Evolutionary conservation across 2,113 vertebrate genomes (phyloP), one percentile per base, ranked within the genome.

Genomic region (Halcyon malimbica): DNA sequence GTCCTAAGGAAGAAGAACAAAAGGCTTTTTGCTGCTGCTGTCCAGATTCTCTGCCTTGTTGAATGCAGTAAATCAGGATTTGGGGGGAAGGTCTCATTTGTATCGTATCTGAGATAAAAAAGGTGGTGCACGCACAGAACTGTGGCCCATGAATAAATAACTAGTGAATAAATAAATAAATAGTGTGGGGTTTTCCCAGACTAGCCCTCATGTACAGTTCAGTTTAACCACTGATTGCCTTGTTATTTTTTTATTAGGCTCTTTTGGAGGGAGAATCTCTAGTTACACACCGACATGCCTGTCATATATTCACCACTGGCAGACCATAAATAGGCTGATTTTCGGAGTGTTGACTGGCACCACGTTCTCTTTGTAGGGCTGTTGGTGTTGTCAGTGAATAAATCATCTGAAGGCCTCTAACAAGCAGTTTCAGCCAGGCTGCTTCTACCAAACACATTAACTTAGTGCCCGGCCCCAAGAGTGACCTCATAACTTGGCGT

Each of bases 161-260:
- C 51, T 51, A 51, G 50, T 54, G 71, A 91, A 33, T 20, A 31
- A 90, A 76, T 78, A 51, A 25, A 11, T 51, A 25, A 51, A 25
- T 51, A 51, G 70, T 31, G 11, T 48, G 65, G 69, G 75, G 8
- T 93, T 41, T 78, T 78, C 94, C 79, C 90, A 35, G 82, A 44
- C 83, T 65, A 57, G 56, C 84, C 94, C 93, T 83, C 90, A 3
- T 56, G 78, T 89, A 71, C 75, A 78, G 87, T 75, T 96, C 84
- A 94, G 63, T 81, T 96, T 62, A 96, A 94, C 95, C 97, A 96
- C 96, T 62, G 69, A 95, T 94, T 95, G 96, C 97, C 95, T 97
- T 96, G 69, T 86, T 97, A 39, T 94, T 75, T 64, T 96, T 92
- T 76, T 91, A 90, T 81, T 93, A 74, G 91, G 65, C 70, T 94